Conservation (phyloP, 2,888 invertebrate species). For the Ochropleura plecta region DNA sequence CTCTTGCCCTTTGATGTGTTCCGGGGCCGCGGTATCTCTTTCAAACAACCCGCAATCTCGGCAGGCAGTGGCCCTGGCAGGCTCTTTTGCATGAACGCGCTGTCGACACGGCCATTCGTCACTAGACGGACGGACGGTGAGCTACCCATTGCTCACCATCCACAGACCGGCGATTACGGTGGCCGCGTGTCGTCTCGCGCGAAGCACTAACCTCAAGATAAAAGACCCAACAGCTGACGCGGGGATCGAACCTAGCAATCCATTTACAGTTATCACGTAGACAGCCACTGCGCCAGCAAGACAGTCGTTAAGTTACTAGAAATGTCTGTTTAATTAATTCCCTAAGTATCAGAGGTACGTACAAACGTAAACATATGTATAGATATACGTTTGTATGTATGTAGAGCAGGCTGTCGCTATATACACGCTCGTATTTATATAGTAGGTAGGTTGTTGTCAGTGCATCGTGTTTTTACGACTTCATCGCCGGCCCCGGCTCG, state of each 20-base stretch:
- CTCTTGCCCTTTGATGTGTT: too few relatives aligned
- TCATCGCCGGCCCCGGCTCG: slow-evolving; percentile 41
- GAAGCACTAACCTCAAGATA: not conserved
- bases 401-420: slow-evolving; percentile 4
- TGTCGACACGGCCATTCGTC: too few relatives aligned
- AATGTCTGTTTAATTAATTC: not conserved
- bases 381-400: not conserved
- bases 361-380: not conserved
- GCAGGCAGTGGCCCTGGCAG: too few relatives aligned
- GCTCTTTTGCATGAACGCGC: too few relatives aligned
- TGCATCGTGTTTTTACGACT: slow-evolving; percentile 62
- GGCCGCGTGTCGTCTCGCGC: too few relatives aligned
- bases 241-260: not conserved
- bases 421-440: slow-evolving; percentile 2
- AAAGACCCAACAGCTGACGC: not conserved
- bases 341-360: not conserved
- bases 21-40: too few relatives aligned
- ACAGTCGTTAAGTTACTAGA: not conserved
- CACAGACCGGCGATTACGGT: too few relatives aligned
- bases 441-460: slow-evolving; percentile 41
- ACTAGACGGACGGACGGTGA: too few relatives aligned
- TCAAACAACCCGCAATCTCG: too few relatives aligned
- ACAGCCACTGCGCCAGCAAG: too few relatives aligned
- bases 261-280: not conserved
- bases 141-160: too few relatives aligned